Evolutionary conservation across 2,113 vertebrate genomes (phyloP).

Genomic region (Centropus unirufus): DNA sequence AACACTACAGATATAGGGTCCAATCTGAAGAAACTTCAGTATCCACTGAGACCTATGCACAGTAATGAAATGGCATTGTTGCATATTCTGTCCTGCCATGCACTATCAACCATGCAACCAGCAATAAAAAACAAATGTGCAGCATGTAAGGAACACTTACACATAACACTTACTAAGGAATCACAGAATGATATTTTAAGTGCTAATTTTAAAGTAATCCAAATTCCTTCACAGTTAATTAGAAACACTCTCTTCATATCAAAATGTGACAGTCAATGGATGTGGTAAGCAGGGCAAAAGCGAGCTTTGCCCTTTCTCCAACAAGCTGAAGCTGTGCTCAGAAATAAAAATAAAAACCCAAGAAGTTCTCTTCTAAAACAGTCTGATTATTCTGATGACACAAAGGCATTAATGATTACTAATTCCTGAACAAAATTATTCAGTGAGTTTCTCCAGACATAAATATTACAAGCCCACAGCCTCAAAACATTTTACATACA

Average conservation of each 20-base stretch:
- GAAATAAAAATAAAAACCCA: not conserved
- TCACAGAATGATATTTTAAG: not conserved
- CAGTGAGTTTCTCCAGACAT: not conserved
- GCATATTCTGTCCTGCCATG: not conserved
- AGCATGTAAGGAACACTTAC: not conserved
- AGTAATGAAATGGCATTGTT: not conserved
- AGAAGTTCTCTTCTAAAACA: not conserved
- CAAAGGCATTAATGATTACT: too few species aligned
- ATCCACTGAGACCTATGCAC: not conserved
- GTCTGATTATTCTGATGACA: too few species aligned
- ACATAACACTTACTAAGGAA: not conserved
- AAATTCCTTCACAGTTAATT: not conserved
- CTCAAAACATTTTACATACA: not conserved
- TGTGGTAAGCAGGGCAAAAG: not conserved
- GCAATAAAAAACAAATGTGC: not conserved
- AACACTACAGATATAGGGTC: not conserved
- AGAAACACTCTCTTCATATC: not conserved
- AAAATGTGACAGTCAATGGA: not conserved
- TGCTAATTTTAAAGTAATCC: not conserved
- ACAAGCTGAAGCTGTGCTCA: not conserved
- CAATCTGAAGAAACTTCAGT: not conserved
- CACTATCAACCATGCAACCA: not conserved
- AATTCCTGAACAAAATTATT: not conserved
- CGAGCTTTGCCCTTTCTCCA: not conserved
- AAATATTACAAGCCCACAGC: not conserved